Evolutionary conservation across 2,888 invertebrate genomes (phyloP), one percentile per base, ranked within the genome.

Genomic region (Rhagonycha fulva): DNA sequence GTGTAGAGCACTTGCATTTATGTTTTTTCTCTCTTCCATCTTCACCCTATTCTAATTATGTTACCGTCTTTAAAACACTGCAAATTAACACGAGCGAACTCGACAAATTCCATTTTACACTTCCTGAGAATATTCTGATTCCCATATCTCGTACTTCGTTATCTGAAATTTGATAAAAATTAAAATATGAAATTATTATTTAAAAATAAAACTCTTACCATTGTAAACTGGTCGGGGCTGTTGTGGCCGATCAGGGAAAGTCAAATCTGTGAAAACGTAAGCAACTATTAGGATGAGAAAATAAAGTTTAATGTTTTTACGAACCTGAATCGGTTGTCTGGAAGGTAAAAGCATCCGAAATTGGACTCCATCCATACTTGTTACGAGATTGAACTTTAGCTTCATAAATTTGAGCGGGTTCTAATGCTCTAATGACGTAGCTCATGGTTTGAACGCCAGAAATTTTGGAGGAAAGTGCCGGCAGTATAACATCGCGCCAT

Each of bases 371-470:
- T 77, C 93, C 93, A 84, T 91, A 93, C 80, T 91, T 90, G 86
- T 93, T 93, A 84, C 91, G 90, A 74, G 93, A 91, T 82, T 91
- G 90, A 74, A 93, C 92, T 84, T 90, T 91, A 73, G 92, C 93
- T 84, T 93, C 93, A 83, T 93, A 93, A 83, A 91, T 91, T 75
- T 91, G 90, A 78, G 91, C 92, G 12, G 92, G 90, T 84, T 93
- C 92, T 82, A 93, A 88, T 71, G 91, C 91, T 80, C 91, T 89
- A 84, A 93, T 92, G 86, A 92, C 89, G 86, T 92, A 93, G 82
- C 91, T 91, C 91, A 92, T 92, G 81, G 90, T 89, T 84, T 92
- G 92, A 66, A 90, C 88, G 80, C 90, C 90, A 78, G 89, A 89
- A 69, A 83, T 81, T 84, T 90, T 90, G 72, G 87, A 73, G 11